Percentiles rank a stretch among this genome's conserved stretches.
phyloP scores from a whole-genome alignment of 1,140 invertebrate genomes.

The Drosophila erecta region DNA sequence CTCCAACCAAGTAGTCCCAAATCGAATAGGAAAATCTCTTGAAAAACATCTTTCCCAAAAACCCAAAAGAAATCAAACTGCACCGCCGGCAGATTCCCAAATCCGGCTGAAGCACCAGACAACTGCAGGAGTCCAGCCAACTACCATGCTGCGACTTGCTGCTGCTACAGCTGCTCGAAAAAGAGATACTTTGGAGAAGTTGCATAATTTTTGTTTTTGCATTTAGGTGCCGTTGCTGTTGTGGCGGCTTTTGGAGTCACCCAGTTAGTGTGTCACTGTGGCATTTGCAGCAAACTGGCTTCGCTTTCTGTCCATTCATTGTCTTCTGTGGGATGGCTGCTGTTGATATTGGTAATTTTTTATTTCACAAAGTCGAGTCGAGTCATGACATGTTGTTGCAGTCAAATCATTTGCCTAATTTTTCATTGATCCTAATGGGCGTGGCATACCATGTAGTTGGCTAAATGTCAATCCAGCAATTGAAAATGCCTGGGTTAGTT shows the following conservation, averaged over 20 bases:
- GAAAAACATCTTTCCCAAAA: conserved; percentile 42
- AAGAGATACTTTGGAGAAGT: conserved; percentile 40
- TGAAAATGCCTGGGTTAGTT: conserved; percentile 13
- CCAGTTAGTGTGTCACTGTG: conserved; percentile 78
- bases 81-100: conserved; percentile 42
- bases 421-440: conserved; percentile 36
- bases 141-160: conserved; percentile 22
- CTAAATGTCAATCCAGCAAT: conserved; percentile 37
- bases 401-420: conserved; percentile 49
- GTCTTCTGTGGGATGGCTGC: conserved; percentile 43
- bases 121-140: conserved; percentile 39
- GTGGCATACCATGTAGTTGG: conserved; percentile 12
- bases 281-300: conserved; percentile 59
- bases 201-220: conserved; percentile 69
- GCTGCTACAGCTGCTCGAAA: conserved; percentile 55
- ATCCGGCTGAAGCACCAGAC: conserved; percentile 17
- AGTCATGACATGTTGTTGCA: conserved; percentile 43
- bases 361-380: conserved; percentile 61
- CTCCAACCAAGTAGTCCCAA: conserved; percentile 6
- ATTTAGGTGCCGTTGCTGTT: conserved; percentile 33
- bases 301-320: conserved; percentile 45
- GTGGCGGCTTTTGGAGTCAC: conserved; percentile 64
- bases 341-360: conserved; percentile 73
- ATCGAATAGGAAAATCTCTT: conserved; percentile 40
- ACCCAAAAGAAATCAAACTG: conserved; percentile 20